Evolutionary conservation across 2,797 vertebrate species (phyloP), one percentile per base, ranked within the genome.

Genomic region (Siniperca undulata): DNA sequence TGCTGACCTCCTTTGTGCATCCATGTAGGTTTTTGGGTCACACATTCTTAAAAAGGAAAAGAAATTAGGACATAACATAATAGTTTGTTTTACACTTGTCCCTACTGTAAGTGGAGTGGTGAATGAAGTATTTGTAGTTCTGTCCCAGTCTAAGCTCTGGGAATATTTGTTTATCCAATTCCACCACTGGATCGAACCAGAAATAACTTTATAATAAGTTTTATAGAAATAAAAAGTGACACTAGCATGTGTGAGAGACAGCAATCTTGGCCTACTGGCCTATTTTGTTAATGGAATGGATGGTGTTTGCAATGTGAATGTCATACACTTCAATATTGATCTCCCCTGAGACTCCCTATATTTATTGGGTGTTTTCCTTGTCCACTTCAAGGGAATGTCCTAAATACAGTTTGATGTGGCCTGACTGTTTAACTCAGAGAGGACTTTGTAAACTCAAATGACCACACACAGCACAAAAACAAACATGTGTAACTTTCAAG

Each of bases 401-500:
- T 61, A 10, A 34, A 48, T 73, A 72, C 34, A 56, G 13, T n/a
- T 75, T 24, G 36, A 27, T 30, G 17, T 53, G 24, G 55, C 10
- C 55, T 12, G 16, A 53, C 30, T 64, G 56, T 20, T 56, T 58
- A 55, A n/a, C 22, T 34, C 48, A 16, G 17, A 17, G 30, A 66
- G 12, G 7, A 52, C 38, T 38, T 36, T 65, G 5, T 27, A 46
- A 40, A 83, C 36, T 36, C 16, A 78, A 52, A 76, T 10, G 67
- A 82, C 11, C 80, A 84, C 50, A 76, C 44, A 75, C 59, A 77
- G 30, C 55, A 80, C 27, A 53, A 80, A 87, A 77, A 80, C 70
- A 83, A 62, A 80, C 74, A 58, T 56, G 1, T 24, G 40, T 34
- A 84, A 83, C 88, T 93, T 92, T 95, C 93, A 91, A 92, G 85